phyloP scores from a whole-genome alignment of 2,888 invertebrate genomes.

The Silvanus unidentatus region DNA sequence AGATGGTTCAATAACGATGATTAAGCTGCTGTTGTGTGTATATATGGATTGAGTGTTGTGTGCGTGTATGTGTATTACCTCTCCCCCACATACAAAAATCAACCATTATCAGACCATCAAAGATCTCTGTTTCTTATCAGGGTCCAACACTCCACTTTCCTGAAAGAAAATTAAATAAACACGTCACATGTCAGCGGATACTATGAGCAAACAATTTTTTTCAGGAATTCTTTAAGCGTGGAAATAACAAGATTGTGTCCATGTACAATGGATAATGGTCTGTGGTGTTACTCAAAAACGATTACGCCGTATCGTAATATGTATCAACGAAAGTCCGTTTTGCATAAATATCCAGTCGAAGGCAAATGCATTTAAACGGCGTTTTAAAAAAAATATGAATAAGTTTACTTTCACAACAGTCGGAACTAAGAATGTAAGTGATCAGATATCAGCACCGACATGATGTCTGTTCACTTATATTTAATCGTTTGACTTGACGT shows the following conservation, averaged over 20 bases:
- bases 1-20: slow-evolving; percentile 46
- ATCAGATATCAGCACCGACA: slow-evolving; percentile 7
- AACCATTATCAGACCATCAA: slow-evolving; percentile 38
- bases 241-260: too few relatives aligned
- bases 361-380: not conserved
- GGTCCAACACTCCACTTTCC: slow-evolving; percentile 20
- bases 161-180: slow-evolving; percentile 25
- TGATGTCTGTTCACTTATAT: slow-evolving; percentile 17
- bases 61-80: slow-evolving; percentile 17
- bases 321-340: too few relatives aligned
- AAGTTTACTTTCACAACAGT: too few relatives aligned
- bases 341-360: not conserved
- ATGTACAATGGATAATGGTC: too few relatives aligned
- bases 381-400: not conserved
- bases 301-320: too few relatives aligned
- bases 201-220: too few relatives aligned
- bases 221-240: too few relatives aligned
- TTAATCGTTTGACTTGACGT: slow-evolving; percentile 23
- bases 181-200: slow-evolving; percentile 8
- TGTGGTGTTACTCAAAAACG: too few relatives aligned
- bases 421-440: slow-evolving; percentile 6
- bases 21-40: slow-evolving; percentile 36
- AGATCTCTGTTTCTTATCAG: slow-evolving; percentile 33
- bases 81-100: slow-evolving; percentile 38
- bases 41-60: too few relatives aligned